Base-by-base conservation (phyloP, 2,888 invertebrate genomes). In the Craniophora ligustri region DNA sequence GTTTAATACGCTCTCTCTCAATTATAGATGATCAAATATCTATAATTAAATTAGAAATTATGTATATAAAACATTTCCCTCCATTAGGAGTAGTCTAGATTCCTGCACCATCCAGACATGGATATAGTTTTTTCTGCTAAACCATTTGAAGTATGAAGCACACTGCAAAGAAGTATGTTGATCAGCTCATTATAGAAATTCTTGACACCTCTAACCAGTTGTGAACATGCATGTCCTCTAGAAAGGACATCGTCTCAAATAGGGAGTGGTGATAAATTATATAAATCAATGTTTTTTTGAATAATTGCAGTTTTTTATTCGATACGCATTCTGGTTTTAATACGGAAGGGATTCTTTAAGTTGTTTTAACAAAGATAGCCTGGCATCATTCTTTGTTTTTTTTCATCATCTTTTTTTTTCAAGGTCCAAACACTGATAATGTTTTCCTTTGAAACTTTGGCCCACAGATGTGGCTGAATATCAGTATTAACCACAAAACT, bases 111-210 rank as follows among this genome's bases (percentile, higher is more conserved):
- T 19, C 53, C 34, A 5, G 31, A n/a, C 50, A 48, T 57, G 45
- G 42, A 56, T 50, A 49, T 41, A 18, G 10, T 38, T 72, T 71
- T 68, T 67, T 61, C 42, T 40, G 13, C 1, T 8, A 32, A 53
- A 45, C 32, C 55, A 53, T 49, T 42, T 46, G 16, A 49, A 26
- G 16, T 35, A 58, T 39, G 57, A 34, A 5, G 47, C 59, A 32
- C 21, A 42, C 65, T 51, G 59, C 56, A 53, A 50, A 41, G 15
- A 55, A 47, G 31, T 56, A 69, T 72, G 69, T 53, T 72, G 55
- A 69, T 72, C 13, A 72, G 72, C 56, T 72, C 68, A 72, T 72
- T 72, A 69, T 53, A 46, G 15, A 26, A 56, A 69, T 72, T 44
- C 69, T 50, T 69, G 41, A 72, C 69, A 72, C 69, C 45, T 59